Conservation (phyloP, 1,140 invertebrate species). For the Mya arenaria region DNA sequence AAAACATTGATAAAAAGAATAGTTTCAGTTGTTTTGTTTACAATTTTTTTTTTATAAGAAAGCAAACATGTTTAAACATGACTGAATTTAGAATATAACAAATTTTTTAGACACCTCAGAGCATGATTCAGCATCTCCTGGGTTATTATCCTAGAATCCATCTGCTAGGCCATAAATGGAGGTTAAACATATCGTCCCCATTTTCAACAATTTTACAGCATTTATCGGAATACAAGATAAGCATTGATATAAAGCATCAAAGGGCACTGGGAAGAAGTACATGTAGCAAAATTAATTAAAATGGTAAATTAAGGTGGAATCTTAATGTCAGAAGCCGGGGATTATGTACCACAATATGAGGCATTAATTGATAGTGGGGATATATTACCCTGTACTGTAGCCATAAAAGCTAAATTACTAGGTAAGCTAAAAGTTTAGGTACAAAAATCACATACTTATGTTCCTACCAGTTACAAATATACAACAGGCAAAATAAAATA, state of each 20-base stretch:
- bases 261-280: constrained; percentile 12
- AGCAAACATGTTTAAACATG: constrained; percentile 18
- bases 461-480: constrained; percentile 14
- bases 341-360: constrained; percentile 11
- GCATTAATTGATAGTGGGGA: constrained; percentile 10
- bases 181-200: constrained; percentile 23
- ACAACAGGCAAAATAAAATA: constrained; percentile 20
- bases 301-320: constrained; percentile 12
- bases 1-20: constrained; percentile 16
- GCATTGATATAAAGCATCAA: constrained; percentile 24
- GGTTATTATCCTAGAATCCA: constrained; percentile 14
- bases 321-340: constrained; percentile 8
- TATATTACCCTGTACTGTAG: constrained; percentile 11
- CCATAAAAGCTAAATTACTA: constrained; percentile 11
- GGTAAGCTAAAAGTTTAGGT: constrained; percentile 8
- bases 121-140: constrained; percentile 22
- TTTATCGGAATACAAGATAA: constrained; percentile 24
- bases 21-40: constrained; percentile 24
- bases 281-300: constrained; percentile 16
- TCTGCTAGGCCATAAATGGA: constrained; percentile 9
- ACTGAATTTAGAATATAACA: constrained; percentile 15
- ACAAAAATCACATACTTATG: constrained; percentile 15
- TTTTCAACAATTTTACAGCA: constrained; percentile 24
- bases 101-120: constrained; percentile 27
- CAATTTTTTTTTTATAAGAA: constrained; percentile 22